Base-by-base conservation (phyloP, 2,888 invertebrate genomes). In the Pycnomerus fuliginosus region DNA sequence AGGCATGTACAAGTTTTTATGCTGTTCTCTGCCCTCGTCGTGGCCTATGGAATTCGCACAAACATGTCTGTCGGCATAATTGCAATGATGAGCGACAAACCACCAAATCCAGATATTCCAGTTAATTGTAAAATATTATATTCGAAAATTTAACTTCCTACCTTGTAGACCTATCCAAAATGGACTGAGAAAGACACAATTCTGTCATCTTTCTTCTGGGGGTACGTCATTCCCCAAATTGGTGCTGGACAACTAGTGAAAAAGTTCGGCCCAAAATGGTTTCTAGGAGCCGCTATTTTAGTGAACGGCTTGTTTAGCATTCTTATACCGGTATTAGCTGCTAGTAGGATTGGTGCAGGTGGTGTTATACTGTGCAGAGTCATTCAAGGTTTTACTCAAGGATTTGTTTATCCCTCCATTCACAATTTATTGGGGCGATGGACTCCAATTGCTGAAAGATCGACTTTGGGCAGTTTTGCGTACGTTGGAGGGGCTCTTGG, bases 181-280 rank as follows among this genome's bases (percentile, higher is more conserved):
- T 83, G 83, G 83, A 60, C 65, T 3, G 62, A 74, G 40, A 56
- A 69, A 4, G 75, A 76, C 4, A 56, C 80, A 34, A 76, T 88
- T 22, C 70, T 87, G 4, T 86, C 86, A 3, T 84, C 88, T 0
- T 89, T 88, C 69, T 87, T 88, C 69, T 85, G 86, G 85, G 89
- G 89, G 1, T 89, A 90, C 64, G 76, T 86, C 1, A 54, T 84
- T 3, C 80, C 84, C 13, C 89, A 90, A 70, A 70, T 89, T 1
- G 84, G 84, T 0, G 81, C 82, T 0, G 85, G 87, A 0, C 76
- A 84, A 50, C 65, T 93, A 32, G 86, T 87, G 0, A 83, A 84
- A 58, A 75, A 75, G 2, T 82, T 83, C 65, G 92, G 93, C 0
- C 86, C 87, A 0, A 87, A 87, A 64, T 73, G 79, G 35, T 75